Percentiles rank a stretch among this genome's conserved stretches.
These are phyloP conservation scores for Choreutis nemorana DNA, from an alignment of 2,888 invertebrate species.

Conservation along the genomic window DNA sequence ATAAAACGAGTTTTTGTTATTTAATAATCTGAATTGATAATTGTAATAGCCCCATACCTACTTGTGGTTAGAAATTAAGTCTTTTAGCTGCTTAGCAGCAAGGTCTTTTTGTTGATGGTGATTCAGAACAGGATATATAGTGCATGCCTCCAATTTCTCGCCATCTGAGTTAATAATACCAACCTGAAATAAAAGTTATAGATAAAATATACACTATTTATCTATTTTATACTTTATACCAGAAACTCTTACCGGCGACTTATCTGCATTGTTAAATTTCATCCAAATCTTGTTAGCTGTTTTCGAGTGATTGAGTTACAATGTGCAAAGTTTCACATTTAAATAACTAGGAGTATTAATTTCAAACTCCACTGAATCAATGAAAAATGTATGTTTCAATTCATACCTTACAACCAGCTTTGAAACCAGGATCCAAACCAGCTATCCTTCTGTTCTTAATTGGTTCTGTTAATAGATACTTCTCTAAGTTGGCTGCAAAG, in stretches of 20 bases:
- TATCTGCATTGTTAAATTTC: too few relatives aligned
- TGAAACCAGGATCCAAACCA: slow-evolving; percentile 91
- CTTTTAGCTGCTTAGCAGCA: slow-evolving; percentile 48
- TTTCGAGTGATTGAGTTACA: too few relatives aligned
- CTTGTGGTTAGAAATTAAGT: slow-evolving; percentile 66
- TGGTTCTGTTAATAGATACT: slow-evolving; percentile 82
- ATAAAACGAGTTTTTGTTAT: too few relatives aligned
- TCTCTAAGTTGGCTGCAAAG: slow-evolving; percentile 85
- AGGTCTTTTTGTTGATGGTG: slow-evolving; percentile 38
- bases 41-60: slow-evolving; percentile 23
- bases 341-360: too few relatives aligned
- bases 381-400: not conserved
- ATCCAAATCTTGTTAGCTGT: too few relatives aligned
- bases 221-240: too few relatives aligned
- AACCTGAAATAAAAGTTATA: slow-evolving; percentile 24
- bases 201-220: too few relatives aligned
- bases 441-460: slow-evolving; percentile 80
- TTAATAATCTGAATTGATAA: slow-evolving; percentile 1
- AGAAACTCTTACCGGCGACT: too few relatives aligned
- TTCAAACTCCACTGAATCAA: too few relatives aligned
- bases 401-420: slow-evolving; percentile 84
- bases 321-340: too few relatives aligned
- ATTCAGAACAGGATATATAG: slow-evolving; percentile 71
- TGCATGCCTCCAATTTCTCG: slow-evolving; percentile 71
- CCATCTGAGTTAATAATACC: slow-evolving; percentile 81